phyloP scores from a whole-genome alignment of 2,113 vertebrate genomes.

The Phaetusa simplex region DNA sequence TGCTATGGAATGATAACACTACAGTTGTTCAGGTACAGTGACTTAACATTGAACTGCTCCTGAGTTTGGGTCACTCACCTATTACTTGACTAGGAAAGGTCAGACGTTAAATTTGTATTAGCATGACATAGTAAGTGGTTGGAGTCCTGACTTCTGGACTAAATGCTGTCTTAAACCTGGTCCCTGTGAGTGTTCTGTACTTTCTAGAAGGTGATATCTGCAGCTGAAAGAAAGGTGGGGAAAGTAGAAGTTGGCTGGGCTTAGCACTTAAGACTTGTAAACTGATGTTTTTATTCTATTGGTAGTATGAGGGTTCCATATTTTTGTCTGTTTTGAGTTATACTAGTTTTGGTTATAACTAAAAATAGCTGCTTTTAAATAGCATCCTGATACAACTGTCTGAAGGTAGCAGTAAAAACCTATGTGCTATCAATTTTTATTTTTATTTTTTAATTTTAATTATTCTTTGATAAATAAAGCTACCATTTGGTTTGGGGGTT shows the following conservation, averaged over 20 bases:
- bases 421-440: accelerated
- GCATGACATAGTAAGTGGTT: not conserved
- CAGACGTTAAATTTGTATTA: not conserved
- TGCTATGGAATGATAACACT: accelerated
- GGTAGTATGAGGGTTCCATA: not conserved
- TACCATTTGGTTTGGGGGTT: not conserved
- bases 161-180: not conserved
- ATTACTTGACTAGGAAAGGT: not conserved
- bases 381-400: not conserved
- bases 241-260: not conserved
- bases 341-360: not conserved
- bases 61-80: not conserved
- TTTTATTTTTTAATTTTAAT: not conserved
- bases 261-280: not conserved
- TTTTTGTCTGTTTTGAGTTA: not conserved
- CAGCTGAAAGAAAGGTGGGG: not conserved
- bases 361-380: not conserved
- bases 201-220: not conserved
- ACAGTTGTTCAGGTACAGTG: not conserved
- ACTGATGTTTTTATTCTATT: not conserved
- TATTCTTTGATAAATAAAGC: not conserved
- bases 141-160: not conserved
- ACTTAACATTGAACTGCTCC: not conserved
- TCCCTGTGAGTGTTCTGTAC: not conserved
- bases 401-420: not conserved